phyloP scores from a whole-genome alignment of 1,140 invertebrate species.

The Apis florea region DNA sequence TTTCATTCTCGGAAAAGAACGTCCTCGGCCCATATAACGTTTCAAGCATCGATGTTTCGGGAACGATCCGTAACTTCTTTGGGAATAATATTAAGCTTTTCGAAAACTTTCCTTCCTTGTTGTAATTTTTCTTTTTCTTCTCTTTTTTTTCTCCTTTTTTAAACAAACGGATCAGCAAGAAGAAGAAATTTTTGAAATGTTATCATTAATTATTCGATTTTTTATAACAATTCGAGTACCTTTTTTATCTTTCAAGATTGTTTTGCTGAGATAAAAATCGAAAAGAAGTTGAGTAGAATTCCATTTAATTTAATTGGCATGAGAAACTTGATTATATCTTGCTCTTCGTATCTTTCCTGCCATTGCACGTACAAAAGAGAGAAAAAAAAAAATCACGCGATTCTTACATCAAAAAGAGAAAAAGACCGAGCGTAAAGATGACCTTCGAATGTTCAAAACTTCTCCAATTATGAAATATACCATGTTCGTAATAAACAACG shows the following conservation, averaged over 20 bases:
- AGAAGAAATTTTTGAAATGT: not conserved
- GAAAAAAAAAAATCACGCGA: slow-evolving; percentile 21
- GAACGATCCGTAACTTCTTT: not conserved
- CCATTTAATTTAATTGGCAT: not conserved
- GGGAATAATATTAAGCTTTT: not conserved
- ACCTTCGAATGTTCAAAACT: slow-evolving; percentile 6
- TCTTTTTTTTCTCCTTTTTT: not conserved
- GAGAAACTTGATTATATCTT: not conserved
- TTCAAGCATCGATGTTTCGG: slow-evolving; percentile 11
- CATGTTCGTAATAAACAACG: too few species aligned
- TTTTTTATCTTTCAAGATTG: too few species aligned
- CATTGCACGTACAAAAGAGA: not conserved
- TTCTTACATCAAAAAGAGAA: not conserved
- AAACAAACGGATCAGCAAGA: not conserved
- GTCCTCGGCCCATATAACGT: slow-evolving; percentile 18
- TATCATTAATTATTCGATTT: too few species aligned
- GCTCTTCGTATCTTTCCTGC: not conserved
- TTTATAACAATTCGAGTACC: too few species aligned
- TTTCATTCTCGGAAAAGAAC: slow-evolving; percentile 22
- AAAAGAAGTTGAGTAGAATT: not conserved
- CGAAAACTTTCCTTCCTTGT: not conserved
- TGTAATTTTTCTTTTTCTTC: not conserved
- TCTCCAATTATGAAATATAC: not conserved
- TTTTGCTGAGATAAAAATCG: too few species aligned
- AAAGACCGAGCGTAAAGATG: not conserved